Evolutionary conservation across 2,888 invertebrate species (phyloP).

Genomic region (Parasteatoda lunata): DNA sequence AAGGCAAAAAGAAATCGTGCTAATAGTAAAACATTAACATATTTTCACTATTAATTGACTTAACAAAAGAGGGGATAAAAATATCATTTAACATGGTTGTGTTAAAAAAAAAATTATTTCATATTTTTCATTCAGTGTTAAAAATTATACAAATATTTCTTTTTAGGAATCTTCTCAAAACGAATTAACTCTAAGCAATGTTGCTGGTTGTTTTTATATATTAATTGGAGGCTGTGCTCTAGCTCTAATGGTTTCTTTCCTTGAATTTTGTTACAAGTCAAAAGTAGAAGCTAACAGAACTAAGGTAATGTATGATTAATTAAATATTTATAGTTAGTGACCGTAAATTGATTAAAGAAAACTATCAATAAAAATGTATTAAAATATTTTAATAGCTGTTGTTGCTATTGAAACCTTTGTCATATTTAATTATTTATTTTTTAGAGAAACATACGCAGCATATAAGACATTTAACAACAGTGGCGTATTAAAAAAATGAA

Average conservation of each 20-base stretch:
- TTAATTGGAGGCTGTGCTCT: slow-evolving; percentile 77
- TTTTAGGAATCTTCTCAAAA: slow-evolving; percentile 74
- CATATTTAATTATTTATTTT: not conserved
- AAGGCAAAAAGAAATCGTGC: too few species aligned
- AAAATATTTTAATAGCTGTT: not conserved
- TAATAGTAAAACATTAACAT: too few species aligned
- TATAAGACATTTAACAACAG: not conserved
- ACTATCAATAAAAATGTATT: not conserved
- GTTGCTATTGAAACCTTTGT: not conserved
- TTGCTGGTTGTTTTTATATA: slow-evolving; percentile 78
- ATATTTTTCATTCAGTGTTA: not conserved
- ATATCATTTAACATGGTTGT: not conserved
- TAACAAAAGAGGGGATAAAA: not conserved
- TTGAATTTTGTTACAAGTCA: slow-evolving; percentile 76
- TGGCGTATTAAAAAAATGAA: too few species aligned
- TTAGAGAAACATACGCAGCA: not conserved
- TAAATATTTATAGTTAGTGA: not conserved
- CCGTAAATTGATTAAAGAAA: not conserved
- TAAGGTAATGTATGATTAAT: slow-evolving; percentile 45
- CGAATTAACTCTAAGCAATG: slow-evolving; percentile 76
- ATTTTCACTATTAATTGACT: too few species aligned
- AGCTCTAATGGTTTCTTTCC: slow-evolving; percentile 76
- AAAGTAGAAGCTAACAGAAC: slow-evolving; percentile 67
- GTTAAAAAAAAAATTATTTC: not conserved
- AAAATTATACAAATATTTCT: not conserved